phyloP scores from a whole-genome alignment of 35 echinoderm and acorn worm species.

The Lytechinus pictus region DNA sequence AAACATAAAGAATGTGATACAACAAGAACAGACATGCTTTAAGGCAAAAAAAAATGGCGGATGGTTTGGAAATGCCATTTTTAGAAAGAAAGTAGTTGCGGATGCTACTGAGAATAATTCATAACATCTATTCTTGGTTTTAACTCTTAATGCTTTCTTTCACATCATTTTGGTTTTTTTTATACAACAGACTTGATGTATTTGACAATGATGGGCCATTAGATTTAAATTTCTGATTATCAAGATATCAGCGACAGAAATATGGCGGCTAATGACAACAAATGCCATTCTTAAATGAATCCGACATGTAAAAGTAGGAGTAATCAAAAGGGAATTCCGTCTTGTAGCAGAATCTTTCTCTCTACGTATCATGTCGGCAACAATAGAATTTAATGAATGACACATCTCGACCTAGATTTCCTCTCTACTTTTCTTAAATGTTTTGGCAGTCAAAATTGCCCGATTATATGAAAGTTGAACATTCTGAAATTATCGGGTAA shows the following conservation, averaged over 20 bases:
- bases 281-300: not conserved
- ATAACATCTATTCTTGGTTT: not conserved
- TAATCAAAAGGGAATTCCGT: not conserved
- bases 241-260: not conserved
- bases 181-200: not conserved
- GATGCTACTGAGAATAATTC: not conserved
- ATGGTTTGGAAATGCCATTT: not conserved
- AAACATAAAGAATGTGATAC: not conserved
- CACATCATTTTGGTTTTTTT: not conserved
- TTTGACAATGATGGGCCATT: not conserved
- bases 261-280: not conserved
- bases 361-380: not conserved
- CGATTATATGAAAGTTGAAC: no score
- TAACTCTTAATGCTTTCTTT: not conserved
- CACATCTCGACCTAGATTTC: not conserved
- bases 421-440: not conserved
- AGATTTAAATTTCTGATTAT: not conserved
- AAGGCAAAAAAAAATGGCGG: not conserved
- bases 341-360: not conserved
- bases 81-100: not conserved
- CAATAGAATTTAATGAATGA: not conserved
- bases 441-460: no score
- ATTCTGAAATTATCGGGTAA: no score
- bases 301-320: not conserved
- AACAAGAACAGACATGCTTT: not conserved